Evolutionary conservation across 2,888 invertebrate genomes (phyloP), one percentile per base, ranked within the genome.

Genomic region (Neocrepidodera transversa): DNA sequence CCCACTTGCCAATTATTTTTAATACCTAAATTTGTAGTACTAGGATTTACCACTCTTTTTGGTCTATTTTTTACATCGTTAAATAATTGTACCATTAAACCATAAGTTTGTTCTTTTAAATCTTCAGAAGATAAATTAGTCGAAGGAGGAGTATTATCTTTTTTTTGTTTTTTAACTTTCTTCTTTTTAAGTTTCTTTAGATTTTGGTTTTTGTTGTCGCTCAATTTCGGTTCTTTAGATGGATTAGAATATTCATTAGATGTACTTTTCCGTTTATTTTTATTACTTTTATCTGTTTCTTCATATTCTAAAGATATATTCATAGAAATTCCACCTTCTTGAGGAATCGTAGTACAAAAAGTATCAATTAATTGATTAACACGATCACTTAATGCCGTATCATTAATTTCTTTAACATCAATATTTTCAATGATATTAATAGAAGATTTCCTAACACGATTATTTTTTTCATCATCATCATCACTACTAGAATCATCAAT

Each of bases 251-350:
- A 13, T 23, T 49, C 38, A 28, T 40, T 32, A 3, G 58, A 38
- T n/a, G 50, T 60, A 51, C 13, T 10, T 50, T 56, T 38, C 17
- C 36, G 26, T 2, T 13, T 53, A 10, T 35, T 59, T 30, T 59
- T 47, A 35, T 17, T 23, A 2, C 16, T 16, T n/a, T 18, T 43
- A 11, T 28, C 13, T 20, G 26, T n/a, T 26, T 7, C 26, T 8
- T 40, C 58, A 60, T 62, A 71, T 60, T 73, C 71, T 6, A 78
- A 50, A 1, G 75, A 76, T 2, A 77, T 59, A 64, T 74, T 76
- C 55, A 76, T 66, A 28, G 70, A 65, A 32, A 72, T 56, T 10
- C 45, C 60, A n/a, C 53, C 60, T 14, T 32, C 28, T 17, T 1
- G 16, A 28, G 60, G 54, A n/a, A 60, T 52, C 5, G 36, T 55